phyloP scores from a whole-genome alignment of 2,113 vertebrate genomes.

The Cavia porcellus region DNA sequence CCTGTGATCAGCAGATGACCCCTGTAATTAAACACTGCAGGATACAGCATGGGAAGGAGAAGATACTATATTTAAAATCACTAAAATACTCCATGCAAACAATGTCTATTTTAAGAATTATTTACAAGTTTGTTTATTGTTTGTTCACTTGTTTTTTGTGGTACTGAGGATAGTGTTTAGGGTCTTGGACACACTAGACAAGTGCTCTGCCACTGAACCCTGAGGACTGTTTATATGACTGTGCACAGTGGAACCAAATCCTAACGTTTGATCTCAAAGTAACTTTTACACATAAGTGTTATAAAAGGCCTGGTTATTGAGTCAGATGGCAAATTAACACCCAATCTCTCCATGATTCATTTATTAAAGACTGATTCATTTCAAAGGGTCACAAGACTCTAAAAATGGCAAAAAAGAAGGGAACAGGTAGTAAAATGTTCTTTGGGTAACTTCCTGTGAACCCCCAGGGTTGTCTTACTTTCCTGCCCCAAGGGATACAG shows the following conservation, averaged over 20 bases:
- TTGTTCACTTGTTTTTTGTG: background rate
- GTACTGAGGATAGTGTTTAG: background rate
- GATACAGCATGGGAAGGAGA: conserved; percentile 67
- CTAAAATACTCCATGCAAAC: conserved; percentile 23
- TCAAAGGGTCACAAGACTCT: background rate
- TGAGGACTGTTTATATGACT: conserved; percentile 34
- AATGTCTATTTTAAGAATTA: conserved; percentile 41
- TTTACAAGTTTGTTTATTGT: background rate
- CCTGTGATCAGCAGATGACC: conserved; percentile 97
- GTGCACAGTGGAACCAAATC: conserved; percentile 56
- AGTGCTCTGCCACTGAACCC: background rate
- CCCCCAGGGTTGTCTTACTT: background rate
- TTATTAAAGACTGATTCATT: conserved; percentile 36
- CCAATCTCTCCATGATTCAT: background rate
- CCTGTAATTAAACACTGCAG: conserved; percentile 88
- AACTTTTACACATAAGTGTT: conserved; percentile 21
- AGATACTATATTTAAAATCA: conserved; percentile 14
- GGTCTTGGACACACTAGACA: background rate
- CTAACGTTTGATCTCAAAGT: conserved; percentile 53
- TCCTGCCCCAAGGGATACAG: background rate
- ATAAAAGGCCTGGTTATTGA: conserved; percentile 15
- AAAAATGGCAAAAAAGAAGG: background rate
- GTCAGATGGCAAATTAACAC: conserved; percentile 12
- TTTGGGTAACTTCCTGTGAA: background rate
- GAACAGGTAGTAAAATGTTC: conserved; percentile 17